phyloP scores from a whole-genome alignment of 2,113 vertebrate species.

The Nycticorax nycticorax region DNA sequence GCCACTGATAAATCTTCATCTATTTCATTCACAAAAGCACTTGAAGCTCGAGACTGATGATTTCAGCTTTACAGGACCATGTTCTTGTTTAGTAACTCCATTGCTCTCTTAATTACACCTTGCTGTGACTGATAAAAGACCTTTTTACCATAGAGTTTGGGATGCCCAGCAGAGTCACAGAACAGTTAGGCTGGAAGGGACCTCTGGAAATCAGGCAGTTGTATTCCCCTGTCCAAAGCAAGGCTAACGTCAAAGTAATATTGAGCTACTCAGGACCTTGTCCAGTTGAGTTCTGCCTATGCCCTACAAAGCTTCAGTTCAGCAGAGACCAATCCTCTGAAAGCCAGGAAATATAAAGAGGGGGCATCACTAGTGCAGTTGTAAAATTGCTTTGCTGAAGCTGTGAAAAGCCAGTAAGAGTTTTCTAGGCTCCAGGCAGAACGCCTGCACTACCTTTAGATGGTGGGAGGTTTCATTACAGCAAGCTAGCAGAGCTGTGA shows the following conservation, averaged over 20 bases:
- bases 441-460: background rate
- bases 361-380: background rate
- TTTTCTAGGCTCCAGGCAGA: background rate
- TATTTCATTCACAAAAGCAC: constrained; percentile 6
- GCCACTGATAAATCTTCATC: background rate
- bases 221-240: background rate
- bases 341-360: background rate
- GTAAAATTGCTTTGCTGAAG: background rate
- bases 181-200: background rate
- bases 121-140: background rate
- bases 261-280: background rate
- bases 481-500: background rate
- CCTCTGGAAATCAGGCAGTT: background rate
- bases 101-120: constrained; percentile 10
- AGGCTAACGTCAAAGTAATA: background rate
- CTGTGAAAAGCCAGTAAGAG: background rate
- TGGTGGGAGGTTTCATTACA: background rate
- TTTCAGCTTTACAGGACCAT: background rate
- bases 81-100: background rate
- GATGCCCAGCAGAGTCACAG: background rate
- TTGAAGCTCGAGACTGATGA: background rate
- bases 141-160: background rate
- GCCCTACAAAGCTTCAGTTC: background rate
- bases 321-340: background rate
- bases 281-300: background rate